These are phyloP conservation scores for Brachyistius frenatus DNA, from an alignment of 2,113 vertebrate genomes.

Conservation along the genomic window DNA sequence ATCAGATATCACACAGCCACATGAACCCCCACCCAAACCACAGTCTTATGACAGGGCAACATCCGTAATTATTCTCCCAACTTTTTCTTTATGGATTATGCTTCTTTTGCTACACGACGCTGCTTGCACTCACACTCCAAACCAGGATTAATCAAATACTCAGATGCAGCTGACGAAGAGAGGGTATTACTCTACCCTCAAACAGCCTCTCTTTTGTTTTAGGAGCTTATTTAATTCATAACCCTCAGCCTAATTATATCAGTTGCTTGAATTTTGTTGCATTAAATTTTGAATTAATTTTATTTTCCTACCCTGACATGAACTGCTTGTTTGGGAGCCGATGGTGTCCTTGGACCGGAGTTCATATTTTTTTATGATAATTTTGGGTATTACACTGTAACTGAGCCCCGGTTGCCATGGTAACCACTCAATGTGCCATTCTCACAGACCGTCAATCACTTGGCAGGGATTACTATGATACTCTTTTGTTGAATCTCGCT, in stretches of 20 bases:
- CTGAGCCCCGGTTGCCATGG: constrained; percentile 55
- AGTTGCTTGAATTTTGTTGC: not conserved
- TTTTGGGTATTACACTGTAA: constrained; percentile 41
- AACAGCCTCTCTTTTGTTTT: constrained; percentile 1
- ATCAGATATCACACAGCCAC: constrained; percentile 39
- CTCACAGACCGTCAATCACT: constrained; percentile 57
- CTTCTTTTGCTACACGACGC: not conserved
- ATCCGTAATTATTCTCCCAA: constrained; percentile 9
- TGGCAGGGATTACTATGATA: constrained; percentile 44
- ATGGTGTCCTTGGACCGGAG: constrained; percentile 47
- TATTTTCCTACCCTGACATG: not conserved
- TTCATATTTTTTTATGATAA: constrained; percentile 50
- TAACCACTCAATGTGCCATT: constrained; percentile 46
- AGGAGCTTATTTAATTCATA: not conserved
- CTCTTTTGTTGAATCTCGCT: constrained; percentile 19
- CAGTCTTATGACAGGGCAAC: not conserved
- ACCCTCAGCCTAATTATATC: not conserved
- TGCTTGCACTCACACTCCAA: too few species aligned
- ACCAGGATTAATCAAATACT: constrained; percentile 30
- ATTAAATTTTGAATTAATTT: not conserved
- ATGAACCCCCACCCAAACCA: constrained; percentile 17
- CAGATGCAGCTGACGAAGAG: not conserved
- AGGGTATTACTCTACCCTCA: not conserved
- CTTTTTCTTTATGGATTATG: constrained; percentile 5
- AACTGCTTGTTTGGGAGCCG: constrained; percentile 18